Conservation (phyloP, 1,140 invertebrate species). For the Drosophila micromelanica region DNA sequence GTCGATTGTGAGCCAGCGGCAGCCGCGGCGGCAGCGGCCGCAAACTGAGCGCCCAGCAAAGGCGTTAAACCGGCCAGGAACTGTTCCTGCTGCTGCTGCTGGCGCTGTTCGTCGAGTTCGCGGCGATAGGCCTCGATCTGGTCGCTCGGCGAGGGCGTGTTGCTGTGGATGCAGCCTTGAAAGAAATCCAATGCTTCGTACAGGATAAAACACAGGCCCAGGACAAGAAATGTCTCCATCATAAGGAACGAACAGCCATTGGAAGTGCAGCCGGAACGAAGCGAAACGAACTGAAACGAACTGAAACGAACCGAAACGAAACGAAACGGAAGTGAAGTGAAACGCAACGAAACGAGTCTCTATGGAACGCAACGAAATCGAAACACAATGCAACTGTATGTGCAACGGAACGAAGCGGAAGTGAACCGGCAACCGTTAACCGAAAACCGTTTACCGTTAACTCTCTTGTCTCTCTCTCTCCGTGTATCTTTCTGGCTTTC, state of each 20-base stretch:
- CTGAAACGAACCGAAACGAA: slow-evolving; percentile 28
- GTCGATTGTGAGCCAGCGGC: slow-evolving; percentile 68
- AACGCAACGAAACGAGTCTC: slow-evolving; percentile 1
- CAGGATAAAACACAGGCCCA: slow-evolving; percentile 84
- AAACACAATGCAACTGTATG: neutral
- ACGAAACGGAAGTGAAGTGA: slow-evolving; percentile 18
- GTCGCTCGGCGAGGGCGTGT: slow-evolving; percentile 73
- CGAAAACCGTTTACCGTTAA: slow-evolving; percentile 5
- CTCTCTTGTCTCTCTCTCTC: neutral
- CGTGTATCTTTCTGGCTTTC: neutral
- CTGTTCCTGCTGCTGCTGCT: slow-evolving; percentile 83
- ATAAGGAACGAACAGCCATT: slow-evolving; percentile 81
- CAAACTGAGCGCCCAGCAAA: slow-evolving; percentile 73
- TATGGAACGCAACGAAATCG: neutral
- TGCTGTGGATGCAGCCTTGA: slow-evolving; percentile 84
- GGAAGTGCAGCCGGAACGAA: slow-evolving; percentile 54
- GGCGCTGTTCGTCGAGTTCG: slow-evolving; percentile 83
- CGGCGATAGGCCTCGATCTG: slow-evolving; percentile 83
- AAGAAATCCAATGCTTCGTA: slow-evolving; percentile 85
- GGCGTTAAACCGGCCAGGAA: slow-evolving; percentile 78
- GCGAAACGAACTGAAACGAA: slow-evolving; percentile 27
- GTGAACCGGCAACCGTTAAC: slow-evolving; percentile 7
- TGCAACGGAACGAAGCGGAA: neutral
- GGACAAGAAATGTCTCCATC: slow-evolving; percentile 85
- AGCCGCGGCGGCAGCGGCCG: slow-evolving; percentile 68